Base-by-base conservation (phyloP, 1,140 invertebrate species). In the Psilanteris sp. region DNA sequence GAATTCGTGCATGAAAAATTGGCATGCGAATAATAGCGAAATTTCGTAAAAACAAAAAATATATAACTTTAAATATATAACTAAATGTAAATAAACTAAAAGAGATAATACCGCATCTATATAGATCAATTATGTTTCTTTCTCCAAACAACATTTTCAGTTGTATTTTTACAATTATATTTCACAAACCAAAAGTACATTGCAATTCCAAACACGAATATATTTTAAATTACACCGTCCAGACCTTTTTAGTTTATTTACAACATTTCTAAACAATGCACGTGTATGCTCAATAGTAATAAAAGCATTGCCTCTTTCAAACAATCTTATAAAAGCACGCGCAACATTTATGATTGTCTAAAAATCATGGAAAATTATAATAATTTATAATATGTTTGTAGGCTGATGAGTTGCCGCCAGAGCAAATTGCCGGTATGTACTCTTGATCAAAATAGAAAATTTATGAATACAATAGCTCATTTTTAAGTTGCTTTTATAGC, bases 381-480 rank as follows among this genome's bases (percentile, higher is more conserved):
- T 67, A 68, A 70, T 15, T 0, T 34, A 5, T 10, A 70, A 46
- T 43, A 44, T 67, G 70, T 79, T 82, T 44, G 74, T 80, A 92
- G 91, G 91, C 90, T 81, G 90, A 92, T 43, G 91, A 92, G 80
- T 85, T 92, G 64, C 91, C 91, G 22, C 85, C 91, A 64, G 91
- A 92, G 85, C 91, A 92, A 86, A 90, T 92, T 79, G 90, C 90
- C 75, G 88, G 89, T 90, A 85, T 59, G 87, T 88, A 79, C 29
- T 13, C 15, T 43, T 1, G 57, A 66, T 68, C 9, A 57, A 62
- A 68, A 68, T 67, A 61, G 44, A 54, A 34, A 4, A 59, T 62
- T 62, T 43, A 72, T 10, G 26, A 48, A 57, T 6, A 64, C 67
- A 71, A 71, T 71, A 15, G 36, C 4, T 62, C 67, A 48, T 46